phyloP scores from a whole-genome alignment of 1,140 invertebrate species.

The Yoshiicerus persimilis region DNA sequence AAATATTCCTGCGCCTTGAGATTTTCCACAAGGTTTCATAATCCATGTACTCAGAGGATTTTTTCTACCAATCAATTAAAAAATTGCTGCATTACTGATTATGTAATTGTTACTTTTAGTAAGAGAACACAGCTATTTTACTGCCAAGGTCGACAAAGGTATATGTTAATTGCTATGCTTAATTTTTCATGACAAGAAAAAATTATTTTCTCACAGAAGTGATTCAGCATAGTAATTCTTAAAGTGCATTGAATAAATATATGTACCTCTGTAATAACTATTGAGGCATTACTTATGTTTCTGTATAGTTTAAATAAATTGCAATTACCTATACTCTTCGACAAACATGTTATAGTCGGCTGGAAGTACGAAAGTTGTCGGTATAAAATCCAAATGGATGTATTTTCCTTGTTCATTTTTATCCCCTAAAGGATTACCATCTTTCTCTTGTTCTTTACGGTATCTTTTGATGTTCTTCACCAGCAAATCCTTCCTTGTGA shows the following conservation, averaged over 20 bases:
- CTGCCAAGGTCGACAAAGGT: too few relatives aligned
- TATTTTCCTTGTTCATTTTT: constrained; percentile 66
- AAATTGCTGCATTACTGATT: too few relatives aligned
- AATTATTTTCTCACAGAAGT: too few relatives aligned
- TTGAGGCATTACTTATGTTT: background rate
- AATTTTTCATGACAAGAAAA: too few relatives aligned
- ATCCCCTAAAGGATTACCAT: constrained; percentile 83
- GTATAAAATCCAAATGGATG: constrained; percentile 84
- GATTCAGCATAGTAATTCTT: too few relatives aligned
- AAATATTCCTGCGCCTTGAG: constrained; percentile 84
- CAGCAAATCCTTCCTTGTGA: constrained; percentile 89
- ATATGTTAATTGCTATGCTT: too few relatives aligned
- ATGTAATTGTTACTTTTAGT: too few relatives aligned
- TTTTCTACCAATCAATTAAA: constrained; percentile 61
- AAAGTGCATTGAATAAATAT: too few relatives aligned
- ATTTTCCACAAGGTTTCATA: constrained; percentile 91
- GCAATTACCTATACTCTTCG: constrained; percentile 73
- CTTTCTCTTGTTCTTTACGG: constrained; percentile 84
- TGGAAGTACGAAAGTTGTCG: constrained; percentile 88
- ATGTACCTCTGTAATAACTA: background rate
- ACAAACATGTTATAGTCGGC: constrained; percentile 95
- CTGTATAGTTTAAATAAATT: background rate
- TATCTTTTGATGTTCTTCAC: constrained; percentile 96
- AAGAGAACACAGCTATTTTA: too few relatives aligned
- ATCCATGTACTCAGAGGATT: constrained; percentile 93